Percentiles rank a stretch among this genome's conserved stretches.
Evolutionary conservation across 1,140 invertebrate genomes (phyloP).

Genomic region (Drosophila guanche): DNA sequence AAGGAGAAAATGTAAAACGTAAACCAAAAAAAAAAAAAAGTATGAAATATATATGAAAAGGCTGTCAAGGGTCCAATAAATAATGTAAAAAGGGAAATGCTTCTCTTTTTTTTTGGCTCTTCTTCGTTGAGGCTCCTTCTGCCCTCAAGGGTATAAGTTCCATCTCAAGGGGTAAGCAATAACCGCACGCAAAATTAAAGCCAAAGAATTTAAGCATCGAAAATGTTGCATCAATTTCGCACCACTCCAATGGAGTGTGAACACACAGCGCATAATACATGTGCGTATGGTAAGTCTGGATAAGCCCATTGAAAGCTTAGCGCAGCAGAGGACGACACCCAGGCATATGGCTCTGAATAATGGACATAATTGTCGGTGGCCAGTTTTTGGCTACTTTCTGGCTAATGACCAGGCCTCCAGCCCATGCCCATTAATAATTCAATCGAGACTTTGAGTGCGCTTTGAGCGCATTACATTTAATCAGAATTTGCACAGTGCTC

Average conservation of each 20-base stretch:
- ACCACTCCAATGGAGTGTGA: constrained; percentile 45
- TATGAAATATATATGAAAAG: constrained; percentile 55
- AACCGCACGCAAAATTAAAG: constrained; percentile 43
- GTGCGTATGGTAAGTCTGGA: not conserved
- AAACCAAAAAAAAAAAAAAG: constrained; percentile 45
- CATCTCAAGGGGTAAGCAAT: constrained; percentile 17
- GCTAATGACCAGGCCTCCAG: constrained; percentile 25
- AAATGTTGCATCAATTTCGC: constrained; percentile 9
- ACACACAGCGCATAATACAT: not conserved
- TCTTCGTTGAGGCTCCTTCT: not conserved
- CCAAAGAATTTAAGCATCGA: constrained; percentile 13
- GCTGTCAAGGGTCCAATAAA: constrained; percentile 54
- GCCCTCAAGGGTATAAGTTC: constrained; percentile 32
- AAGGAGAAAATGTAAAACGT: constrained; percentile 10
- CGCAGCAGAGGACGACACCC: constrained; percentile 13
- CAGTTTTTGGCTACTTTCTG: constrained; percentile 38
- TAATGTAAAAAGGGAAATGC: constrained; percentile 50
- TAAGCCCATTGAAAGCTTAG: constrained; percentile 51
- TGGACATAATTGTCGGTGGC: constrained; percentile 31
- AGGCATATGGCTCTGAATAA: constrained; percentile 48
- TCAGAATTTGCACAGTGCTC: constrained; percentile 39
- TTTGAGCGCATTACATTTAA: constrained; percentile 54
- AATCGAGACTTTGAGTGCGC: constrained; percentile 36
- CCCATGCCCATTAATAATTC: constrained; percentile 41
- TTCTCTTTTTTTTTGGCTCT: constrained; percentile 9